Percentiles rank a stretch among this genome's conserved stretches.
Conservation (phyloP, 53 echinoderm and acorn worm species). For the Holothuria leucospilota region DNA sequence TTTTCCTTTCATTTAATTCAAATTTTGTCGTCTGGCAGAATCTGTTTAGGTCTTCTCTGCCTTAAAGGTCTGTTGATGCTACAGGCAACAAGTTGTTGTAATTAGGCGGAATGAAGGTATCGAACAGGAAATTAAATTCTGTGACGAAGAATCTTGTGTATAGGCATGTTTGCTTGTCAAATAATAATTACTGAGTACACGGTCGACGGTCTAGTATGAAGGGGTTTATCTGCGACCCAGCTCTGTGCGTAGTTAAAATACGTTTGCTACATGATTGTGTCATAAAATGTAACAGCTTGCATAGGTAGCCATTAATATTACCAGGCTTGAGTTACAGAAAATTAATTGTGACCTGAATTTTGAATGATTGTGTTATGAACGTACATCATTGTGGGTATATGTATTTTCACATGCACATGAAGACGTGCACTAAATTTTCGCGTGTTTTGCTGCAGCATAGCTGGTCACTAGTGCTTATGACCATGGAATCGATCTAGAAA, state of each 20-base stretch:
- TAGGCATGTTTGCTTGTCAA: background rate
- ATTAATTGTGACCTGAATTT: no score
- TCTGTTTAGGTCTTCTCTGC: background rate
- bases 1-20: background rate
- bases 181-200: background rate
- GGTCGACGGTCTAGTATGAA: background rate
- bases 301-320: no score
- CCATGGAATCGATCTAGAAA: no score
- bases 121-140: conserved; percentile 30
- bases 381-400: no score
- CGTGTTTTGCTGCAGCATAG: no score
- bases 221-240: background rate
- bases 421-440: no score
- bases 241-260: background rate
- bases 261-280: background rate
- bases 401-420: no score
- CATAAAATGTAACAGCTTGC: background rate
- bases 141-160: background rate
- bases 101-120: background rate
- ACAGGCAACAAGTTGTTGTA: conserved; percentile 19
- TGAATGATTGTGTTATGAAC: no score
- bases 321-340: no score
- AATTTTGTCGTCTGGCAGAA: background rate
- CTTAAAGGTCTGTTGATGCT: conserved; percentile 3
- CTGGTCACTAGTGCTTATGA: no score